These are phyloP conservation scores for Aphidius ervi DNA, from an alignment of 1,140 invertebrate species.

Conservation along the genomic window DNA sequence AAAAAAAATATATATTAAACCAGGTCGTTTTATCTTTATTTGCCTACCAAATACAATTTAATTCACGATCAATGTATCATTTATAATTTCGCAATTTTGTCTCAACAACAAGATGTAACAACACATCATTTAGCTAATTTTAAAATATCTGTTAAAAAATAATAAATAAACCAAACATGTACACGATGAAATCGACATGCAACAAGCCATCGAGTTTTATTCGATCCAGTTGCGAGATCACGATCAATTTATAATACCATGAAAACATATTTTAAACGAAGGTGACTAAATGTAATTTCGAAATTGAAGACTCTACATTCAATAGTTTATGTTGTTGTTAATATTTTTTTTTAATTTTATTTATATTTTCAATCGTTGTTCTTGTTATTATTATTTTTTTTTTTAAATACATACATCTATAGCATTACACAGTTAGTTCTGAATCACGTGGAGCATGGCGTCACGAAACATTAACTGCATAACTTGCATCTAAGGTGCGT, in stretches of 20 bases:
- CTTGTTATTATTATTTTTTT: neutral
- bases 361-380: constrained; percentile 4
- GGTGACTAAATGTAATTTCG: constrained; percentile 13
- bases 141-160: neutral
- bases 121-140: constrained; percentile 21
- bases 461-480: constrained; percentile 25
- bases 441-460: constrained; percentile 24
- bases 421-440: constrained; percentile 7
- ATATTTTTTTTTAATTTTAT: neutral
- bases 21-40: neutral
- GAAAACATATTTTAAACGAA: constrained; percentile 1
- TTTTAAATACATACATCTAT: neutral
- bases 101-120: constrained; percentile 8
- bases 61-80: neutral
- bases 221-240: constrained; percentile 23
- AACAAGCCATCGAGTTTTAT: constrained; percentile 11
- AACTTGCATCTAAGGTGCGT: constrained; percentile 36
- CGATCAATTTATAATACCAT: constrained; percentile 14
- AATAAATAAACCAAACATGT: neutral
- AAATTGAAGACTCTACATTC: constrained; percentile 9
- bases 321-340: neutral
- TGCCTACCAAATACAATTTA: neutral
- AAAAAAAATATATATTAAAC: neutral
- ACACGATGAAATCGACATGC: neutral
- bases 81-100: constrained; percentile 11